phyloP scores from a whole-genome alignment of 2,888 invertebrate genomes.

The Drosophila picticornis region DNA sequence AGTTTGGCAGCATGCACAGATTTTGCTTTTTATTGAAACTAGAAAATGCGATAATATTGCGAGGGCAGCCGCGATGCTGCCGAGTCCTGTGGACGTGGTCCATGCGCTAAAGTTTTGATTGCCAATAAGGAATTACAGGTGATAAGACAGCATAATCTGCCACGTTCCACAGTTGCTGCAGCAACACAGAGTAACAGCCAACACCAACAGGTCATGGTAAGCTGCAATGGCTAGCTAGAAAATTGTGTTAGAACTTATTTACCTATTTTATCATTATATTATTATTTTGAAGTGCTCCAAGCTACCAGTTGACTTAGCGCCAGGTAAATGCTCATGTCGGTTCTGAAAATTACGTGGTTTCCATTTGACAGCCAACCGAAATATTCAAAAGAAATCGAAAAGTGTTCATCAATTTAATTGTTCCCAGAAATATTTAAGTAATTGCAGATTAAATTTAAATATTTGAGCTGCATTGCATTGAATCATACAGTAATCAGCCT shows the following conservation, averaged over 20 bases:
- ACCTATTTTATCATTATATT: slow-evolving; percentile 29
- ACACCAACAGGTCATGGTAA: slow-evolving; percentile 4
- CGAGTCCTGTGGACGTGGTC: slow-evolving; percentile 31
- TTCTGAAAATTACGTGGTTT: slow-evolving; percentile 9
- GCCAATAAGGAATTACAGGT: slow-evolving; percentile 83
- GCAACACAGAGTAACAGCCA: slow-evolving; percentile 26
- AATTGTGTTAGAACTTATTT: slow-evolving; percentile 40
- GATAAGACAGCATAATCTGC: slow-evolving; percentile 82
- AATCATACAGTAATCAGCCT: neutral
- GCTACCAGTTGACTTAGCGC: slow-evolving; percentile 2
- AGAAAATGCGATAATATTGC: slow-evolving; percentile 66
- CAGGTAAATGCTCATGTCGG: neutral
- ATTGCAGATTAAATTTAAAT: neutral
- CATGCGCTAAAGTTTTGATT: slow-evolving; percentile 79
- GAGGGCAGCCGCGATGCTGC: slow-evolving; percentile 21
- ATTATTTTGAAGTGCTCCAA: slow-evolving; percentile 21
- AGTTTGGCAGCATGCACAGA: slow-evolving; percentile 74
- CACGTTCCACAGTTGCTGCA: slow-evolving; percentile 61
- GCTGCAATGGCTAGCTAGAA: slow-evolving; percentile 19
- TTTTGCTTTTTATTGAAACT: slow-evolving; percentile 76
- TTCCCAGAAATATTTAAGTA: neutral
- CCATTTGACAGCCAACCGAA: neutral
- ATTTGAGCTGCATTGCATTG: neutral
- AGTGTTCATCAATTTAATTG: neutral
- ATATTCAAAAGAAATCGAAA: neutral